Percentiles rank a stretch among this genome's conserved stretches.
Conservation (phyloP, 2,797 vertebrate species). For the Caiman crocodilus region DNA sequence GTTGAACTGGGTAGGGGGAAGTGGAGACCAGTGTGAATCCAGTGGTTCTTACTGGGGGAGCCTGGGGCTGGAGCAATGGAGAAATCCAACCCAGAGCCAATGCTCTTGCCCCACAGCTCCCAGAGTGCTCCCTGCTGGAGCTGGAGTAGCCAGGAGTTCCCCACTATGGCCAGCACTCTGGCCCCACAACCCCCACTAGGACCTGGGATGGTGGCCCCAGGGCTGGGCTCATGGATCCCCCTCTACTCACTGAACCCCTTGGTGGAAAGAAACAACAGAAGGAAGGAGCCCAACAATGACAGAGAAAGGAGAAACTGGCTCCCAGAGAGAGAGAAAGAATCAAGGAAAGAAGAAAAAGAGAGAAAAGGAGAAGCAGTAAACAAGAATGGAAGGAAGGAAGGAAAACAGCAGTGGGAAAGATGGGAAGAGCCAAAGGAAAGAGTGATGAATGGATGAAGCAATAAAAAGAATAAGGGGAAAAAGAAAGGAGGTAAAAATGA, state of each 20-base stretch:
- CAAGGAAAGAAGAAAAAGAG: too few species aligned
- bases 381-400: neutral
- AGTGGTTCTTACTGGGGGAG: neutral
- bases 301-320: too few species aligned
- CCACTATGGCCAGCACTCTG: too few species aligned
- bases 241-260: too few species aligned
- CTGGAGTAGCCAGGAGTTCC: neutral
- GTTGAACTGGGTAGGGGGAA: slow-evolving; percentile 78
- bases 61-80: neutral
- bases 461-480: too few species aligned
- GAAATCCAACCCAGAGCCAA: neutral
- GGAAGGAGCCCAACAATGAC: too few species aligned
- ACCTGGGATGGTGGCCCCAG: too few species aligned
- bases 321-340: too few species aligned
- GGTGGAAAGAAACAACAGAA: too few species aligned
- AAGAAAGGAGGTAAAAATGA: neutral
- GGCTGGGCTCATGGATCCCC: too few species aligned
- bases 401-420: neutral
- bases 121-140: neutral
- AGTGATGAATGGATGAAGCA: too few species aligned
- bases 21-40: neutral
- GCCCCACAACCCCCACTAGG: neutral
- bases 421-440: too few species aligned
- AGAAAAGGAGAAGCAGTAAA: neutral
- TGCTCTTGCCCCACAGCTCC: neutral